These are phyloP conservation scores for Ptilorrhoa leucosticta DNA, from an alignment of 2,113 vertebrate genomes.

Conservation along the genomic window DNA sequence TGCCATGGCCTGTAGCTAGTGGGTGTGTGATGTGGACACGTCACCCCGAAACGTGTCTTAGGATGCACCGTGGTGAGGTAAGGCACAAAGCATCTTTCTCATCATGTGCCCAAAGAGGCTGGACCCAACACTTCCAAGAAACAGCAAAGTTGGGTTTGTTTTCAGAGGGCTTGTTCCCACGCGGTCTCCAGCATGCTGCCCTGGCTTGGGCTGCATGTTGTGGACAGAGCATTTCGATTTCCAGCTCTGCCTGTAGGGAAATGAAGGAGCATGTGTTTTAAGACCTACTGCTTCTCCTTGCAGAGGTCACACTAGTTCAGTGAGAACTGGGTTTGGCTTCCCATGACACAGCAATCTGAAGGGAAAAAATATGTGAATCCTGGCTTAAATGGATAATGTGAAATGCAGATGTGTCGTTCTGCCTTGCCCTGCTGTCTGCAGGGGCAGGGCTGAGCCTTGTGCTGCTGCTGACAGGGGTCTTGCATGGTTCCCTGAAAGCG, in stretches of 20 bases:
- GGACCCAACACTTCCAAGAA: neutral
- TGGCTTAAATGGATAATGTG: neutral
- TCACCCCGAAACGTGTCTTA: rapidly evolving
- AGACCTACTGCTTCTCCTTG: neutral
- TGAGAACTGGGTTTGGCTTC: neutral
- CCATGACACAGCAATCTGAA: neutral
- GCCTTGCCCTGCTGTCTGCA: neutral
- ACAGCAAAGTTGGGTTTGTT: neutral
- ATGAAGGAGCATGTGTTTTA: neutral
- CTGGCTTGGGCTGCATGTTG: neutral
- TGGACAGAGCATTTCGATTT: neutral
- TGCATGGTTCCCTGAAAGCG: neutral
- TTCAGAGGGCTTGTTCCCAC: neutral
- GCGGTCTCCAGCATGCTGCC: neutral
- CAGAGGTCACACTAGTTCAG: neutral
- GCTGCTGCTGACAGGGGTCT: neutral
- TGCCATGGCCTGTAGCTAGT: neutral
- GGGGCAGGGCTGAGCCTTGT: neutral
- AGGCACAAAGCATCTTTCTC: neutral
- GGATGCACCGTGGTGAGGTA: neutral
- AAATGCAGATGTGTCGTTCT: neutral
- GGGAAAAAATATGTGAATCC: neutral
- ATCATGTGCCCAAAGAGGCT: neutral
- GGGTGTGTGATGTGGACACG: neutral
- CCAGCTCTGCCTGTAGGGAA: neutral